Evolutionary conservation across 1,140 invertebrate species (phyloP).

Genomic region (Aphis craccivora): DNA sequence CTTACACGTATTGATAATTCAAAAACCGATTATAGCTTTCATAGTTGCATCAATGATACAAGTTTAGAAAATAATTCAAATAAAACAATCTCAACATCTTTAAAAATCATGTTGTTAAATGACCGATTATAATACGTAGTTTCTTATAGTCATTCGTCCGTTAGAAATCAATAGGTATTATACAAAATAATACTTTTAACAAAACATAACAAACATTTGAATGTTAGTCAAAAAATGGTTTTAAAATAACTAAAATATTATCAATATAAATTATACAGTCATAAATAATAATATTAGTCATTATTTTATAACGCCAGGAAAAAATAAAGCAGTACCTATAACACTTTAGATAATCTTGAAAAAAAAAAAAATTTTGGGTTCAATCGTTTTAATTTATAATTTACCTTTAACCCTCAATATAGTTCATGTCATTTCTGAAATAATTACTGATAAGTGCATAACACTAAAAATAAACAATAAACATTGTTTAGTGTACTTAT

Average conservation of each 20-base stretch:
- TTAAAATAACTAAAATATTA: background rate
- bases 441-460: background rate
- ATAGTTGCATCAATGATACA: slow-evolving; percentile 29
- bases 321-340: background rate
- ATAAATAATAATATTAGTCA: background rate
- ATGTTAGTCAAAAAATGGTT: background rate
- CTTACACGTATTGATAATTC: slow-evolving; percentile 22
- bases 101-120: slow-evolving; percentile 33
- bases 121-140: slow-evolving; percentile 23
- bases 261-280: background rate
- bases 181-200: background rate
- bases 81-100: background rate
- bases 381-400: background rate
- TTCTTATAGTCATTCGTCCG: slow-evolving; percentile 5
- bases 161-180: background rate
- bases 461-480: background rate
- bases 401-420: background rate
- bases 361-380: background rate
- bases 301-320: background rate
- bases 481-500: background rate
- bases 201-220: background rate
- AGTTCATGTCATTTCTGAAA: background rate
- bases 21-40: slow-evolving; percentile 38
- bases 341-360: background rate
- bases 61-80: slow-evolving; percentile 18